Evolutionary conservation across 2,888 invertebrate species (phyloP).

Genomic region (Dendrolimus houi): DNA sequence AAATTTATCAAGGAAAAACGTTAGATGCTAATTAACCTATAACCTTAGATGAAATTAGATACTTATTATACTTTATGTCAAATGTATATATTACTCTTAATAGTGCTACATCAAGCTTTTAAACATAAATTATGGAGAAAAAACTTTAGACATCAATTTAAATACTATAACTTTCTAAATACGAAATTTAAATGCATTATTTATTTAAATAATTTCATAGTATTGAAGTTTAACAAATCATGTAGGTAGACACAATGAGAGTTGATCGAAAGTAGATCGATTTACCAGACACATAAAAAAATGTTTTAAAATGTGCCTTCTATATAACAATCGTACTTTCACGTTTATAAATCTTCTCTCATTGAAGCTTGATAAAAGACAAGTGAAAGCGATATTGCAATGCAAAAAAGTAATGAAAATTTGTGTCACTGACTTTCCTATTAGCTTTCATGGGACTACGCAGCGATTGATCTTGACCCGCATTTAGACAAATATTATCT

Average conservation of each 20-base stretch:
- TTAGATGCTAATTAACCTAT: no score
- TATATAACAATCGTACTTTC: conserved; percentile 62
- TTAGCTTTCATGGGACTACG: conserved; percentile 42
- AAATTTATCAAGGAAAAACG: no score
- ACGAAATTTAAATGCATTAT: no score
- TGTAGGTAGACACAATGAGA: conserved; percentile 33
- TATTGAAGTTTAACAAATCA: conserved; percentile 30
- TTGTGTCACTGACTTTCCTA: conserved; percentile 69
- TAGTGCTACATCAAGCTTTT: no score
- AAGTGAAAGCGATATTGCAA: conserved; percentile 70
- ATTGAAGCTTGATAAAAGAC: conserved; percentile 55
- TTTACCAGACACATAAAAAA: conserved; percentile 44
- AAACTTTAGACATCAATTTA: no score
- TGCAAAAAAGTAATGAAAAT: conserved; percentile 71
- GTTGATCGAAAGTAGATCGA: conserved; percentile 39
- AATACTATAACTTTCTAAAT: no score
- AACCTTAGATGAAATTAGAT: no score
- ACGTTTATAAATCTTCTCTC: conserved; percentile 62
- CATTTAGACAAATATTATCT: conserved; percentile 16
- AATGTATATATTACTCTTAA: no score
- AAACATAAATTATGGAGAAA: no score
- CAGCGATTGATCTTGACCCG: conserved; percentile 46
- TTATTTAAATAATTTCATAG: conserved; percentile 12
- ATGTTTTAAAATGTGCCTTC: conserved; percentile 34
- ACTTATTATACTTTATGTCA: no score